Percentiles rank a stretch among this genome's conserved stretches.
These are phyloP conservation scores for Oreochromis spilurus DNA, from an alignment of 2,113 vertebrate species.

Conservation along the genomic window DNA sequence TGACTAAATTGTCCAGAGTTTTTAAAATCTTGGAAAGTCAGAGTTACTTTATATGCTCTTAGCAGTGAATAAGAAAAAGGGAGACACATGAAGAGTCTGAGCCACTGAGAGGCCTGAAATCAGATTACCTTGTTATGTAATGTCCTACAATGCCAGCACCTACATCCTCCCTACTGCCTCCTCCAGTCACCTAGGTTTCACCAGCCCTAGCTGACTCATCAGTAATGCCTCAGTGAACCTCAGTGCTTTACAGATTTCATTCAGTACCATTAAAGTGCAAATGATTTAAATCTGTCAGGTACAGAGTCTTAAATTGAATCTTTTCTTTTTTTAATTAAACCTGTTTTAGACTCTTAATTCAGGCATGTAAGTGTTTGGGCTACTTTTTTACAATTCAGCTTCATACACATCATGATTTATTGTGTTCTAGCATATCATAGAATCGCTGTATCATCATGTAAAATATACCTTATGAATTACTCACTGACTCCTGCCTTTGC, in stretches of 20 bases:
- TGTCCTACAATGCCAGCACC: constrained; percentile 19
- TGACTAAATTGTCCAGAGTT: background rate
- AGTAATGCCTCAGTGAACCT: background rate
- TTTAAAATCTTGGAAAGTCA: background rate
- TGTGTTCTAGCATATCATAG: background rate
- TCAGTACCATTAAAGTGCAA: background rate
- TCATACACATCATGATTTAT: background rate
- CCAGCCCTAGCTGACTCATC: background rate
- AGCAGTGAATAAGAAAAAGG: background rate
- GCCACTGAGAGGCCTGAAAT: constrained; percentile 31
- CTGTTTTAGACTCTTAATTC: background rate
- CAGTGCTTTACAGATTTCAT: background rate
- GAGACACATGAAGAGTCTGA: constrained; percentile 18
- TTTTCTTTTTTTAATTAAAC: background rate
- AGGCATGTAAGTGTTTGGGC: background rate
- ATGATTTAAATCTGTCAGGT: background rate
- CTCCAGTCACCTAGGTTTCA: background rate
- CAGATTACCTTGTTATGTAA: constrained; percentile 57
- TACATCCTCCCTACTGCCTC: background rate
- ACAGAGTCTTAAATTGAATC: background rate
- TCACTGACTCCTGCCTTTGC: background rate
- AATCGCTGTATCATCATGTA: background rate
- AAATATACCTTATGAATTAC: background rate
- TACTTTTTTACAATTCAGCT: background rate
- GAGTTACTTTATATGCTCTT: background rate